A percentile compares a stretch with the other conserved stretches of the same genome.
These are phyloP conservation scores for Meteorus cinctellus DNA, from an alignment of 2,888 invertebrate genomes.

Conservation along the genomic window DNA sequence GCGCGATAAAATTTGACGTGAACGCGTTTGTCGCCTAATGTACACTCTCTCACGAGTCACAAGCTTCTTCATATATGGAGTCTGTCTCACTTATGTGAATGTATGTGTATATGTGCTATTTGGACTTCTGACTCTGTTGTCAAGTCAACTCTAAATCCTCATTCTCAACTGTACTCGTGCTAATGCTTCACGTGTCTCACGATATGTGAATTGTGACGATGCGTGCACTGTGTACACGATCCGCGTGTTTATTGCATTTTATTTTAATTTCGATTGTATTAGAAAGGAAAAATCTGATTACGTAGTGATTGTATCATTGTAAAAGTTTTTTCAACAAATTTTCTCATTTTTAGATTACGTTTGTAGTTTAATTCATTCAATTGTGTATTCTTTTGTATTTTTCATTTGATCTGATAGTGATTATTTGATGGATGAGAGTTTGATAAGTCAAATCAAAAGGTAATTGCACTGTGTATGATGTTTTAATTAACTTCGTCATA, in stretches of 20 bases:
- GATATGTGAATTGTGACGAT: background rate
- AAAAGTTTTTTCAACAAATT: no score
- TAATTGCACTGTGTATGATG: no score
- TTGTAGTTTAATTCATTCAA: no score
- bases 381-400: no score
- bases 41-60: background rate
- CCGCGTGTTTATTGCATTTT: background rate
- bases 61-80: slow-evolving; percentile 6
- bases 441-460: no score
- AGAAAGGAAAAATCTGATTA: no score
- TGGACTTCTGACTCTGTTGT: slow-evolving; percentile 8
- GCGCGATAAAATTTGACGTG: slow-evolving; percentile 44
- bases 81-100: background rate
- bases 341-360: no score
- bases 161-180: background rate
- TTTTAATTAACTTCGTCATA: no score
- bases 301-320: no score
- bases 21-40: slow-evolving; percentile 8
- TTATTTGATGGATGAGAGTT: no score
- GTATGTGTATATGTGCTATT: background rate
- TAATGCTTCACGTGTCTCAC: background rate
- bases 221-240: background rate
- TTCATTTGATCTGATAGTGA: no score
- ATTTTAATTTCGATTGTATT: background rate
- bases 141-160: slow-evolving; percentile 15